Base-by-base conservation (phyloP, 2,113 vertebrate genomes). In the Cheirogaleus medius region DNA sequence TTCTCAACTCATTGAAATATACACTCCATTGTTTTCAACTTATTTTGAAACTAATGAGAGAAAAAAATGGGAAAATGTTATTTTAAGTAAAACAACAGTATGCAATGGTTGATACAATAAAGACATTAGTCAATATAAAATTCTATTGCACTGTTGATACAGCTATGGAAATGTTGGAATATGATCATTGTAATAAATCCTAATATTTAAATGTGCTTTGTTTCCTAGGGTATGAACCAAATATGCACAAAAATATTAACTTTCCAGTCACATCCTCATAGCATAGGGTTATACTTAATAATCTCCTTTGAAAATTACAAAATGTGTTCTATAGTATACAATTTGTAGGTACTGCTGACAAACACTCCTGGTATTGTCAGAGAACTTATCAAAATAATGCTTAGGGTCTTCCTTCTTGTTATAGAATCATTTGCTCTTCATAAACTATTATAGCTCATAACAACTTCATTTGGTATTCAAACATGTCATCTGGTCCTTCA, bases 391-490 rank as follows among this genome's bases (percentile, higher is more conserved):
- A 97, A 98, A 98, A 97, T 95, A 98, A 96, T 90, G 56, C 54
- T 97, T 93, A 95, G 10, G 10, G 54, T 95, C 77, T 64, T 96
- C 71, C 97, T 49, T 97, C 66, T 97, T 58, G 81, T 91, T 98
- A 94, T 0, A 2, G 54, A 95, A 93, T 92, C 13, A 94, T 97
- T 97, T 97, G 23, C 34, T 93, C 93, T 97, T 98, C 94, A 95
- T 97, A 92, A 77, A 88, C 37, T 96, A 92, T 91, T 92, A 69
- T 58, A 63, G 63, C 96, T 97, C 63, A 81, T 92, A 97, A 95
- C 94, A 3, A 97, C 97, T 98, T 97, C 44, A 96, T 98, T 94
- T 95, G 34, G 27, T 97, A 98, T 97, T 98, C 96, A 98, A 73
- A 93, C n/a, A 86, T 96, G 76, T 96, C 81, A 91, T 97, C 95